A percentile compares a stretch with the other conserved stretches of the same genome.
phyloP scores from a whole-genome alignment of 2,888 invertebrate species.

The Drosophila melanosoma region DNA sequence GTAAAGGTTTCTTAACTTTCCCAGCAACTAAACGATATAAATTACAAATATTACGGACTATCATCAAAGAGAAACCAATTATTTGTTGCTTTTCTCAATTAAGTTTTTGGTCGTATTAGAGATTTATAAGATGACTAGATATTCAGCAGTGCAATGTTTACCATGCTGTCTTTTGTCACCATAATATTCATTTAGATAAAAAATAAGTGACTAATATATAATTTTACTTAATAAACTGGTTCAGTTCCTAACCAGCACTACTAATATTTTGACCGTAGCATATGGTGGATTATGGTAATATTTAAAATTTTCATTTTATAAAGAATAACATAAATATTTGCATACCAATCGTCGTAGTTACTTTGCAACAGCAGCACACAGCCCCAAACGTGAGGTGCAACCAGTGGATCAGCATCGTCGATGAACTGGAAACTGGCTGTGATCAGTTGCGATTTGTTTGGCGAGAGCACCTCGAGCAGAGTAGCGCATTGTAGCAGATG shows the following conservation, averaged over 20 bases:
- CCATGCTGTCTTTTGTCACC: neutral
- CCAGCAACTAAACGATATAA: too few species aligned
- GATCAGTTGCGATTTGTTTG: conserved; percentile 87
- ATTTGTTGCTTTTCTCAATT: too few species aligned
- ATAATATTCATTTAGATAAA: neutral
- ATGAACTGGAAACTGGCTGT: conserved; percentile 88
- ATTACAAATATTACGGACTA: too few species aligned
- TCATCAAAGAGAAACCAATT: too few species aligned
- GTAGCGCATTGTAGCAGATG: conserved; percentile 87
- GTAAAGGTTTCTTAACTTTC: too few species aligned
- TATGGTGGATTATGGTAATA: neutral
- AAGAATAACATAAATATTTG: neutral
- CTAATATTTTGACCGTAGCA: neutral
- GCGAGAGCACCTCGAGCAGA: conserved; percentile 85
- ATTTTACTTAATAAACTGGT: neutral
- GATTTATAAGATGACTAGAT: neutral
- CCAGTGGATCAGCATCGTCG: conserved; percentile 89
- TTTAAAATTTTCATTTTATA: neutral
- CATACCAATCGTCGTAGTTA: conserved; percentile 86
- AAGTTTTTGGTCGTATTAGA: neutral
- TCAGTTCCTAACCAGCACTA: neutral
- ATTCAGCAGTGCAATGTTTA: neutral
- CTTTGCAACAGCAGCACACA: conserved; percentile 88
- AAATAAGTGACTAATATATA: neutral
- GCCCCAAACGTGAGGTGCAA: conserved; percentile 91